Conservation (phyloP, 2,888 invertebrate genomes). For the Noctua janthina region DNA sequence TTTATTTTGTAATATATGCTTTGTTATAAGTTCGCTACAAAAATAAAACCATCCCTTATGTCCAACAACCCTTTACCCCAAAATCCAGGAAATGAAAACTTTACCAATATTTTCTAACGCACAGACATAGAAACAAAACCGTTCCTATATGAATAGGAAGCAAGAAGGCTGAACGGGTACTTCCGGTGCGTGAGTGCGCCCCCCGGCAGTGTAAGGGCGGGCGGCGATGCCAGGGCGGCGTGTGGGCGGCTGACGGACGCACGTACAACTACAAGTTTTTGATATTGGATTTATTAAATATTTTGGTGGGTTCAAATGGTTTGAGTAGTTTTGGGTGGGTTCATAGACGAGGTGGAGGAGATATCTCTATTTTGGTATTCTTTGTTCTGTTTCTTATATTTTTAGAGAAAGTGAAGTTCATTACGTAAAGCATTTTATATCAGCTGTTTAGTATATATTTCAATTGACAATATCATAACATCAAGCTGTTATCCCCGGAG, state of each 20-base stretch:
- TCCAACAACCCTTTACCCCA: conserved; percentile 9
- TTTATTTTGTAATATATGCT: background rate
- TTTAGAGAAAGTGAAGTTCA: background rate
- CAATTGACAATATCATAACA: background rate
- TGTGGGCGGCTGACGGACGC: conserved; percentile 66
- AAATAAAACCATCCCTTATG: conserved; percentile 2
- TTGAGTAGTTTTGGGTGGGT: conserved; percentile 37
- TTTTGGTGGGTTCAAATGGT: conserved; percentile 61
- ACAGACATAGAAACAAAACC: conserved; percentile 64
- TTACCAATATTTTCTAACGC: conserved; percentile 53
- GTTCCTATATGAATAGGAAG: conserved; percentile 68
- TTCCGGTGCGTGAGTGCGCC: conserved; percentile 79
- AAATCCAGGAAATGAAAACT: conserved; percentile 53
- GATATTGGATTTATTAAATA: conserved; percentile 68
- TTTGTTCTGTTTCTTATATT: conserved; percentile 9
- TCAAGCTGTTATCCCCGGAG: background rate
- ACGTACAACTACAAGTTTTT: conserved; percentile 73
- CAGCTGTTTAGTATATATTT: background rate
- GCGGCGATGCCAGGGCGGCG: conserved; percentile 60
- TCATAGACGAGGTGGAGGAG: conserved; percentile 13
- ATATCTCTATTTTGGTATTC: conserved; percentile 24
- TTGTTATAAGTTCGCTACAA: background rate
- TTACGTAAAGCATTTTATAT: background rate
- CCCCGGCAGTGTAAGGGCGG: conserved; percentile 70
- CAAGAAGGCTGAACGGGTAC: conserved; percentile 76